phyloP scores from a whole-genome alignment of 2,888 invertebrate species.

The Acronicta alni region DNA sequence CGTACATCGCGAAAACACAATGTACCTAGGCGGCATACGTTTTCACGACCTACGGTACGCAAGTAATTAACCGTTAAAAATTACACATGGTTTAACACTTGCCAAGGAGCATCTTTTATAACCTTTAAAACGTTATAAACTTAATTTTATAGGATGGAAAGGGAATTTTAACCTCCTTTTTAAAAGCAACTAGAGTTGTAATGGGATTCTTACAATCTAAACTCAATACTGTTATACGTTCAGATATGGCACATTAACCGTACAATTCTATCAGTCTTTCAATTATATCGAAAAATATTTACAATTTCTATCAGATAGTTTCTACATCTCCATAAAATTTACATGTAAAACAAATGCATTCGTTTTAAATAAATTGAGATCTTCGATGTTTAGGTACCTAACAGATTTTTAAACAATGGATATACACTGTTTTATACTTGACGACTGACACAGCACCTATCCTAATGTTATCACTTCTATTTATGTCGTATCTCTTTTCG shows the following conservation, averaged over 20 bases:
- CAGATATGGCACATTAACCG: slow-evolving; percentile 85
- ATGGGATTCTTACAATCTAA: slow-evolving; percentile 43
- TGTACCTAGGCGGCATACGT: no score
- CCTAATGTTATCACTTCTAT: slow-evolving; percentile 56
- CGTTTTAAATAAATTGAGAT: slow-evolving; percentile 34
- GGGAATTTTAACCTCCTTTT: not conserved
- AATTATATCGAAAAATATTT: slow-evolving; percentile 70
- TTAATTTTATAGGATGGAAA: no score
- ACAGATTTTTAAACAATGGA: slow-evolving; percentile 42
- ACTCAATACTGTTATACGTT: slow-evolving; percentile 57
- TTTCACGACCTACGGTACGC: no score
- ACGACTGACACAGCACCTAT: slow-evolving; percentile 41
- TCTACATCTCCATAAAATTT: slow-evolving; percentile 49
- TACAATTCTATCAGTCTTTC: slow-evolving; percentile 87
- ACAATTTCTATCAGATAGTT: slow-evolving; percentile 57
- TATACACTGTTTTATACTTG: slow-evolving; percentile 24
- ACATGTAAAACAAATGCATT: slow-evolving; percentile 34
- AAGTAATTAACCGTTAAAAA: no score
- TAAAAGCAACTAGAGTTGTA: not conserved
- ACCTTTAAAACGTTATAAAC: no score
- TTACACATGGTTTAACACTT: no score
- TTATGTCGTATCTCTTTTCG: slow-evolving; percentile 62
- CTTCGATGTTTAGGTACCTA: slow-evolving; percentile 55
- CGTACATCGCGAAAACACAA: slow-evolving; percentile 29
- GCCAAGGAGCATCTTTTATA: no score